Evolutionary conservation across 2,113 vertebrate genomes (phyloP).

Genomic region (Pithys albifrons): DNA sequence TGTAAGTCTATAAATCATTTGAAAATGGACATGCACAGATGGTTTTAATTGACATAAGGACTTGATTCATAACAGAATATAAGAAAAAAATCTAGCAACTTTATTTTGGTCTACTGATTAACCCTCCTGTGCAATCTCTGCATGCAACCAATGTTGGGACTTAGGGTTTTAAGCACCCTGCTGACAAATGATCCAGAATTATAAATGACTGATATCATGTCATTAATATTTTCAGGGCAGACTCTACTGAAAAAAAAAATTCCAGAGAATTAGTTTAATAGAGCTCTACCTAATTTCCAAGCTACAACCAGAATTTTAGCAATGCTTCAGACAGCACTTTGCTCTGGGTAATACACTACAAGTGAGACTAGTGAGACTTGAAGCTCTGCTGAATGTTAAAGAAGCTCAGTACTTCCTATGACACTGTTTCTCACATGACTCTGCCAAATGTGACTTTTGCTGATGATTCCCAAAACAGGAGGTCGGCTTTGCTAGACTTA

Average conservation of each 20-base stretch:
- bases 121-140: not conserved
- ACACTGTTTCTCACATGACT: not conserved
- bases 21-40: conserved; percentile 47
- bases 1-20: conserved; percentile 33
- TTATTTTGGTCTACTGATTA: conserved; percentile 38
- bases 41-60: conserved; percentile 48
- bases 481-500: not conserved
- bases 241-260: not conserved
- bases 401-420: not conserved
- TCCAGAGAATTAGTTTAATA: not conserved
- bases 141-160: not conserved
- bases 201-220: not conserved
- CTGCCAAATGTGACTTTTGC: conserved; percentile 14
- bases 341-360: not conserved
- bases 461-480: conserved; percentile 2
- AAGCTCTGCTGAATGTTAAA: not conserved
- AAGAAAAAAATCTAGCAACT: not conserved
- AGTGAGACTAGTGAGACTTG: not conserved
- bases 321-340: not conserved
- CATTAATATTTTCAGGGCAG: not conserved
- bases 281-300: not conserved
- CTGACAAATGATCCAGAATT: not conserved
- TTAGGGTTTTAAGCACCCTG: not conserved
- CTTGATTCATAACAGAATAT: conserved; percentile 24
- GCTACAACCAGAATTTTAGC: not conserved